A percentile compares a stretch with the other conserved stretches of the same genome.
phyloP scores from a whole-genome alignment of 2,113 vertebrate species.

The Prunella fulvescens region DNA sequence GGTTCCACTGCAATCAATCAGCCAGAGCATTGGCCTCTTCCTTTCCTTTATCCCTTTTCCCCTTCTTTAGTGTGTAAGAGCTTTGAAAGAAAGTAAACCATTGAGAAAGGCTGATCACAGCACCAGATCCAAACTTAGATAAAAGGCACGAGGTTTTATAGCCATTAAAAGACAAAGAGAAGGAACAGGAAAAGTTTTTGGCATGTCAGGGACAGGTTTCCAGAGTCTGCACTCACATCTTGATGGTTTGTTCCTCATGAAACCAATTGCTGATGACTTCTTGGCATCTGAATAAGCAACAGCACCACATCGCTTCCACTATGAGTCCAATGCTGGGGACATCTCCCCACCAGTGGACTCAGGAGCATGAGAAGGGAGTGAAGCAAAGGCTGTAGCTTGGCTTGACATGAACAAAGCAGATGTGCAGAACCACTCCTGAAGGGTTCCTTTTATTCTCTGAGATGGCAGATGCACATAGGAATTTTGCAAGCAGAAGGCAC shows the following conservation, averaged over 20 bases:
- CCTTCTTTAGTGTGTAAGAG: background rate
- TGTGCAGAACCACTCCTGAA: background rate
- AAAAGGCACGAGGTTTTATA: background rate
- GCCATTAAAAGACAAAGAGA: background rate
- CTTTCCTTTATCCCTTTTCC: background rate
- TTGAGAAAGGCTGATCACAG: background rate
- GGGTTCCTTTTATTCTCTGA: background rate
- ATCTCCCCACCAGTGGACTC: background rate
- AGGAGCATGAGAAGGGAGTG: background rate
- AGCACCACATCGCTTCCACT: background rate
- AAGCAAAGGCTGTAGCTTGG: background rate
- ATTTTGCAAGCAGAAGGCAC: background rate
- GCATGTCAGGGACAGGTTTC: background rate
- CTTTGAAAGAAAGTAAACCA: background rate
- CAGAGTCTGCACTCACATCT: background rate
- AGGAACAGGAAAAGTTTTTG: background rate
- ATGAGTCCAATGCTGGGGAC: background rate
- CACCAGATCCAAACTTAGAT: background rate
- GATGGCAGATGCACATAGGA: background rate
- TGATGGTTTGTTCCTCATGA: background rate
- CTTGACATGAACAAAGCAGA: background rate
- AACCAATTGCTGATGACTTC: background rate
- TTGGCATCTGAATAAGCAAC: background rate
- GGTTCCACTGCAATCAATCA: background rate
- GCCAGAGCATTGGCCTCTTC: background rate